Conservation (phyloP, 2,113 vertebrate species). For the Alligator mississippiensis region DNA sequence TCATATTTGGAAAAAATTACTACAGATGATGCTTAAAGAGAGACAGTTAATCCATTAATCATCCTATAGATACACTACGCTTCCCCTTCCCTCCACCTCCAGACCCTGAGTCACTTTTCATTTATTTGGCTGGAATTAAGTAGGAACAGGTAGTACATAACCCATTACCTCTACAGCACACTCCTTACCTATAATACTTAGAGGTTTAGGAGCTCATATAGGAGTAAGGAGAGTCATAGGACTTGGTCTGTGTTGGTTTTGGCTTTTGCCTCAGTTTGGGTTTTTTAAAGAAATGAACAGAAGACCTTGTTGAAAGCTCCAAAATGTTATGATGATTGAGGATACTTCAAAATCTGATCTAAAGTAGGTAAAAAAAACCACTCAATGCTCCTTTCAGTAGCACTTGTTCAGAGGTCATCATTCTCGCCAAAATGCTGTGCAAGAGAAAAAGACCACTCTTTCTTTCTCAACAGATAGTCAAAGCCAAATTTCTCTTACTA, state of each 20-base stretch:
- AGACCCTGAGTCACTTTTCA: not conserved
- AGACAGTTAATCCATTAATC: not conserved
- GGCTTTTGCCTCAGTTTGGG: not conserved
- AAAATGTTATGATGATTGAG: not conserved
- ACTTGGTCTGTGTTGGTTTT: not conserved
- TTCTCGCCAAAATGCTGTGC: accelerated
- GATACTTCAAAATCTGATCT: accelerated
- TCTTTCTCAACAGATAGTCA: not conserved
- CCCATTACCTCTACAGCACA: not conserved
- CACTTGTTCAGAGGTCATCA: accelerated
- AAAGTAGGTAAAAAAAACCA: not conserved
- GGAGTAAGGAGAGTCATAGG: not conserved
- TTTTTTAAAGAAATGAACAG: not conserved
- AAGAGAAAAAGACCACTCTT: accelerated
- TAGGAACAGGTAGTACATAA: not conserved
- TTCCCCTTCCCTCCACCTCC: not conserved
- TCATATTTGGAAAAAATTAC: not conserved
- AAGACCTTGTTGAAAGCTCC: not conserved
- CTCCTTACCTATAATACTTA: not conserved
- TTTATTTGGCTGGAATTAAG: not conserved
- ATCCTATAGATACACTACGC: not conserved
- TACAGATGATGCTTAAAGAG: not conserved
- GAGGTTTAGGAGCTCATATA: not conserved
- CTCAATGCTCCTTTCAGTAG: accelerated
- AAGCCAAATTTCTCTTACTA: not conserved